These are phyloP conservation scores for Leucoraja erinaceus DNA, from an alignment of 2,113 vertebrate genomes.

Conservation along the genomic window DNA sequence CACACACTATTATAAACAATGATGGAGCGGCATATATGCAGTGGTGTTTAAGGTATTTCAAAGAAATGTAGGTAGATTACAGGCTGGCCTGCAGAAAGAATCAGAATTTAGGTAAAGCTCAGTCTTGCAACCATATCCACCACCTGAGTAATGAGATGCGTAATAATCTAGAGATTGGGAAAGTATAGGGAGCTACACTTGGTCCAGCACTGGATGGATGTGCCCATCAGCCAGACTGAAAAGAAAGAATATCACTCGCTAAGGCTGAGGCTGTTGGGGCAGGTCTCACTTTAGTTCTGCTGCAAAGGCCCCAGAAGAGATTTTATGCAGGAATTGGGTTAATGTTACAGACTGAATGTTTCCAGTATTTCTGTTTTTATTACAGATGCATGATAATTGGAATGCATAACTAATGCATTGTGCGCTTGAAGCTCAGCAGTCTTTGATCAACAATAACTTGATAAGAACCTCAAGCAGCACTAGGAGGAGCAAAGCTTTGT, in stretches of 20 bases:
- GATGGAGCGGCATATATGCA: not conserved
- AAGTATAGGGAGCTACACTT: not conserved
- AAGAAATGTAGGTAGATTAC: not conserved
- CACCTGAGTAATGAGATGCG: not conserved
- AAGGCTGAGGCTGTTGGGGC: not conserved
- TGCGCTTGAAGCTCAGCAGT: not conserved
- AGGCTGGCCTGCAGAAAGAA: not conserved
- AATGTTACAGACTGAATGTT: not conserved
- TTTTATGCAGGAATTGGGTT: not conserved
- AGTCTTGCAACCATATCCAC: not conserved
- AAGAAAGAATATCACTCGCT: not conserved
- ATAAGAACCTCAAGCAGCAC: not conserved
- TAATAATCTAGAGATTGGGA: not conserved
- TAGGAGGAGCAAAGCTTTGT: too few relatives aligned
- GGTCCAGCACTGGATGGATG: not conserved
- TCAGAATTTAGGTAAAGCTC: not conserved
- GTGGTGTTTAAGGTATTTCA: not conserved
- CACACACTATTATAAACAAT: not conserved
- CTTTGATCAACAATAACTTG: not conserved
- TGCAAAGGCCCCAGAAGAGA: not conserved
- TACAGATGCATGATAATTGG: not conserved
- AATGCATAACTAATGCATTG: not conserved
- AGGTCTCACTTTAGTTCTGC: not conserved
- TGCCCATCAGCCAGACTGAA: not conserved
- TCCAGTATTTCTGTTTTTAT: too few relatives aligned